These are phyloP conservation scores for Drosophila pachea DNA, from an alignment of 1,140 invertebrate species.

Conservation along the genomic window DNA sequence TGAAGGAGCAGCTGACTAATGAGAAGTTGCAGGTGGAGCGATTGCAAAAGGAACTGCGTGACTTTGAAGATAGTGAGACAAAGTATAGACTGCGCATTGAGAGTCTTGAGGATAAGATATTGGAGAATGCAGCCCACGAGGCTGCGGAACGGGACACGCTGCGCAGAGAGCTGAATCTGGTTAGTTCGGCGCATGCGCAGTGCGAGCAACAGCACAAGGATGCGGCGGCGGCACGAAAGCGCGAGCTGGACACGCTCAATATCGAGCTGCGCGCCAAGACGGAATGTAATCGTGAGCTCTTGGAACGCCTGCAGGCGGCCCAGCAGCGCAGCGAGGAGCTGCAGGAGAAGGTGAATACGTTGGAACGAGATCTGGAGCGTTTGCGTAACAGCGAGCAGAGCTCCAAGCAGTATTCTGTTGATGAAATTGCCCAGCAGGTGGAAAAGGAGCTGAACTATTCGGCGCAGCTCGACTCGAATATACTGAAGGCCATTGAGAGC, in stretches of 20 bases:
- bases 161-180: constrained; percentile 53
- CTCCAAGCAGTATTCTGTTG: constrained; percentile 79
- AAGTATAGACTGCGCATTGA: constrained; percentile 50
- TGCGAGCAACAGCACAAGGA: constrained; percentile 49
- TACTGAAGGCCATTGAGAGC: constrained; percentile 81
- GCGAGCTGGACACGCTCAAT: constrained; percentile 58
- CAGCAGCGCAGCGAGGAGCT: constrained; percentile 45
- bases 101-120: constrained; percentile 48
- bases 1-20: constrained; percentile 34
- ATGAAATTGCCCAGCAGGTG: constrained; percentile 81
- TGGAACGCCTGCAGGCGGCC: constrained; percentile 39
- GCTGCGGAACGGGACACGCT: constrained; percentile 61
- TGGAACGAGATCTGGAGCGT: constrained; percentile 67
- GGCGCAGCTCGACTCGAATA: constrained; percentile 81
- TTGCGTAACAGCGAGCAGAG: constrained; percentile 61
- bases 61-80: constrained; percentile 57
- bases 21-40: constrained; percentile 56
- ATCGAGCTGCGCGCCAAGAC: constrained; percentile 58
- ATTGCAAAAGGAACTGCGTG: constrained; percentile 44
- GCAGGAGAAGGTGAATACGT: constrained; percentile 42
- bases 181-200: constrained; percentile 59
- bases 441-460: constrained; percentile 82
- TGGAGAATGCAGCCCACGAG: constrained; percentile 57
- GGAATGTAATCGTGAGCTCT: constrained; percentile 35
- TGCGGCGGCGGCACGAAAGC: constrained; percentile 52